Evolutionary conservation across 2,888 invertebrate genomes (phyloP), one percentile per base, ranked within the genome.

Genomic region (Drosophila pseudotalamancana): DNA sequence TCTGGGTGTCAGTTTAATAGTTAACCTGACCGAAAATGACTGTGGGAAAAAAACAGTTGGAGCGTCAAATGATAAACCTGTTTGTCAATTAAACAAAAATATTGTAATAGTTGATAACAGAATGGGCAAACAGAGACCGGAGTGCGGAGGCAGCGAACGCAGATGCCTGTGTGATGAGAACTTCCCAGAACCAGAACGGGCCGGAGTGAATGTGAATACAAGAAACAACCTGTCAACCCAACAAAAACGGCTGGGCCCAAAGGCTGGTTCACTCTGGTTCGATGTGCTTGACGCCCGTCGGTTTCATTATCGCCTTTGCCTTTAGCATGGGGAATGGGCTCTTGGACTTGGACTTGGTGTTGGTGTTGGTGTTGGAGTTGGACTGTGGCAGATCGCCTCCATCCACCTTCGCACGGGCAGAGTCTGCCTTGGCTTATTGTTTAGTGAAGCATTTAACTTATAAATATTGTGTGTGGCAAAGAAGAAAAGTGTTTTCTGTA

Each of bases 361-460:
- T 25, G 25, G n/a, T 11, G n/a, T 4, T n/a, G 40, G 9, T 23
- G 11, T 9, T 9, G 23, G 42, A 1, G 25, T 42, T 11, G 27
- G 43, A 42, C 27, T 42, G 43, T 43, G 43, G 25, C 25, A 25
- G 6, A 25, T 25, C 25, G 25, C 25, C 43, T 43, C 43, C 29
- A 43, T 29, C 51, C 40, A 34, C 29, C 21, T 43, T 16, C 51
- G 27, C 51, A 45, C 34, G 9, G 34, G 14, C 34, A 50, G 32
- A 42, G 23, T 54, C 35, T 18, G 51, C 18, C 66, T 61, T 63
- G 74, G 82, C 76, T 78, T 76, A 86, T 87, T 87, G 86, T 87
- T 86, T 86, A 87, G 84, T 86, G 84, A 84, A 87, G 86, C 88
- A 84, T 86, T 87, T 86, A 86, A 84, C 86, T 88, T 80, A 80